These are phyloP conservation scores for Luehdorfia chinensis DNA, from an alignment of 1,140 invertebrate species.

Conservation along the genomic window DNA sequence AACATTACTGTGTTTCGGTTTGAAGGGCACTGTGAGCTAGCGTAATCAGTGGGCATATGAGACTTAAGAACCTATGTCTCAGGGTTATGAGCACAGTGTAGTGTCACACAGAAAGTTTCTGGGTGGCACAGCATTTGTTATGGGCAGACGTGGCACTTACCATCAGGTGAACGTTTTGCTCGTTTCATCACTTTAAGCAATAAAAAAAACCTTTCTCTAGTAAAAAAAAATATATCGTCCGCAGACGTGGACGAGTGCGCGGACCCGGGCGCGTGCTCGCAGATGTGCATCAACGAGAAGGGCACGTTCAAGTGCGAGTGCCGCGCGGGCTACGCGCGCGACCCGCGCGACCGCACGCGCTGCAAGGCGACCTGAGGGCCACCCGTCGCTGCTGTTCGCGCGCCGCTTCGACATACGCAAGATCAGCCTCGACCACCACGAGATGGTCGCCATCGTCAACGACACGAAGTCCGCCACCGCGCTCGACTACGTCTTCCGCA, in stretches of 20 bases:
- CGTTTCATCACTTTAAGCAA: no score
- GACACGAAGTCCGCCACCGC: conserved; percentile 91
- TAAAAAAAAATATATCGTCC: no score
- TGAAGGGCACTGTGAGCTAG: no score
- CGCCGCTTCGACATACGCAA: conserved; percentile 92
- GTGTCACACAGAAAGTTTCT: no score
- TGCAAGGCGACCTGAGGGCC: conserved; percentile 94
- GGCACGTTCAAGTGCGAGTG: conserved; percentile 97
- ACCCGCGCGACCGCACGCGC: conserved; percentile 87
- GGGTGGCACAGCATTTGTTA: no score
- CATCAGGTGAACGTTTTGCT: no score
- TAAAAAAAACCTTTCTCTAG: no score
- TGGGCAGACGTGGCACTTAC: no score
- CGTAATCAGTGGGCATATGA: no score
- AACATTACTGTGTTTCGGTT: no score
- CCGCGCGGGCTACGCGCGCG: conserved; percentile 89
- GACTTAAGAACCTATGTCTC: no score
- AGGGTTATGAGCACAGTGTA: no score
- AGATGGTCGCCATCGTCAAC: conserved; percentile 93
- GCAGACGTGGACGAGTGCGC: conserved; percentile 96
- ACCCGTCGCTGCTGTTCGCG: conserved; percentile 90
- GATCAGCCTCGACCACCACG: conserved; percentile 91
- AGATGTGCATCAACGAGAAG: conserved; percentile 93
- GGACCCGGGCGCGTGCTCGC: conserved; percentile 92
- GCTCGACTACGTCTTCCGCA: conserved; percentile 92